Percentiles rank a stretch among this genome's conserved stretches.
phyloP scores from a whole-genome alignment of 2,113 vertebrate species.

The Ornithorhynchus anatinus region DNA sequence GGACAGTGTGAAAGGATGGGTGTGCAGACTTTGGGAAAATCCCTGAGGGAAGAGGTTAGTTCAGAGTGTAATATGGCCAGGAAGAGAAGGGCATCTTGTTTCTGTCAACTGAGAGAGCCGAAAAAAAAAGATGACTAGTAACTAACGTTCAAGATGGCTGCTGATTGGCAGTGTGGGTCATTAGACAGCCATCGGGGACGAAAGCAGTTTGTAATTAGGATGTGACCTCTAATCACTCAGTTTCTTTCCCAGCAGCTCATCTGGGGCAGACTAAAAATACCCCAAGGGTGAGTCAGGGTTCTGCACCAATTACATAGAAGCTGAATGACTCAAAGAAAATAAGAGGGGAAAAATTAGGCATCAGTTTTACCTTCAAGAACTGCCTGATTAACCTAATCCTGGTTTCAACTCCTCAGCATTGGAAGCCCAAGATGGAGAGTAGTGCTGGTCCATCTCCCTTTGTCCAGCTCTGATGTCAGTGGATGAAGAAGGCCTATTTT shows the following conservation, averaged over 20 bases:
- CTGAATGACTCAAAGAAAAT: background rate
- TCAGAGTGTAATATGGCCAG: too few species aligned
- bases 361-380: background rate
- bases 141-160: too few species aligned
- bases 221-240: slow-evolving; percentile 13
- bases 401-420: background rate
- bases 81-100: too few species aligned
- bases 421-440: fast-evolving
- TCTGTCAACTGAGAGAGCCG: too few species aligned
- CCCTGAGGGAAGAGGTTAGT: too few species aligned
- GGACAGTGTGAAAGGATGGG: too few species aligned
- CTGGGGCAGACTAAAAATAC: background rate
- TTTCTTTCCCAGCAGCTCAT: background rate
- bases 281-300: background rate
- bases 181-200: background rate
- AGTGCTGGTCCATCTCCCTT: background rate
- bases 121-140: too few species aligned
- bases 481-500: background rate
- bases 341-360: background rate
- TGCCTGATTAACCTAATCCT: slow-evolving; percentile 12
- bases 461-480: background rate
- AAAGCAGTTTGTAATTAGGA: background rate
- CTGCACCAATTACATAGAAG: background rate
- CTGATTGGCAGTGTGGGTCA: too few species aligned
- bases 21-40: too few species aligned